Evolutionary conservation across 1,140 invertebrate species (phyloP), one percentile per base, ranked within the genome.

Genomic region (Grapholita molesta): DNA sequence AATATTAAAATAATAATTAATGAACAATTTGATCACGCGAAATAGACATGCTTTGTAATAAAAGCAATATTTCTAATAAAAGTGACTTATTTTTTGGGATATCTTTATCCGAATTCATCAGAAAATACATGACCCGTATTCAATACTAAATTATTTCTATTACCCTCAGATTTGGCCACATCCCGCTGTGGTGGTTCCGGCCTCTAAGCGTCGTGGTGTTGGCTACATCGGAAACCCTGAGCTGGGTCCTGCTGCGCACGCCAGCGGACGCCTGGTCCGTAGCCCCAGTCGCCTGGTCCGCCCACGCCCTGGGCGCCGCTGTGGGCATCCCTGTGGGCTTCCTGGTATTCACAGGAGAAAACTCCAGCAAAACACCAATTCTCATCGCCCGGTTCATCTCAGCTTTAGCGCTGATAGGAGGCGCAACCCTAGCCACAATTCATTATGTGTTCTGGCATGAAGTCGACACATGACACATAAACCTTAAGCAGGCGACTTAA

Each of bases 311-410:
- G 21, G 97, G 97, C 7, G 97, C 96, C 0, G 74, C 96, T 0
- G 94, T 95, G 2, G 97, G 97, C 0, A 87, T 98, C 0, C 92
- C 97, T 1, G 80, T 97, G n/a, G 97, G 96, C 0, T 94, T 98
- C 32, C 89, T 97, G 3, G 91, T 97, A 1, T 96, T 97, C 74
- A 93, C 71, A 85, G 87, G 87, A 69, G 85, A 88, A 68, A 86
- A 89, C 75, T 69, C 69, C 0, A 71, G 67, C 0, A 80, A 81
- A 18, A 64, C 65, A 0, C 70, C 73, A 52, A 75, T 88, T 12
- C 48, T 74, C n/a, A 73, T 67, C 4, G 72, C 73, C 64, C 76
- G 82, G 8, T 68, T 83, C 48, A 24, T 76, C 0, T 89, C 87
- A 0, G 66, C 24, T 15, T 2, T 78, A 6, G 30, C 74, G 4